Conservation (phyloP, 2,888 invertebrate species). For the Rotaria socialis region DNA sequence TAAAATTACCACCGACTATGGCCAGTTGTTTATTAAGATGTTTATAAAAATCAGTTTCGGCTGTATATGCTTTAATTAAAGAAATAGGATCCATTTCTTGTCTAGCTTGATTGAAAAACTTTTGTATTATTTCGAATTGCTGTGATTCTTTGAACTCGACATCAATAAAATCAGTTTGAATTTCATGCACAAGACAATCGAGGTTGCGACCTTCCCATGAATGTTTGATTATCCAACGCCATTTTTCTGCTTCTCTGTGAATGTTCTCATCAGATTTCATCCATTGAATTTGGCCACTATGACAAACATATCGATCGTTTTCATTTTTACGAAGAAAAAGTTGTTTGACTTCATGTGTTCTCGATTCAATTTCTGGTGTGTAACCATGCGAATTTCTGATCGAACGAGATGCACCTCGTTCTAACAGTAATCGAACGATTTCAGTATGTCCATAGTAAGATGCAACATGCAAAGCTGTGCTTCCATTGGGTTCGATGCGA, state of each 20-base stretch:
- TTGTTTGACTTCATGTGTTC: neutral
- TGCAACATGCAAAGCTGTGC: neutral
- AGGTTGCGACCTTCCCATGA: neutral
- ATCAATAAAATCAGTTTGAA: conserved; percentile 20
- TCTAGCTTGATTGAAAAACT: neutral
- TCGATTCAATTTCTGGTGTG: neutral
- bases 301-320: neutral
- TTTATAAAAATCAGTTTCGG: conserved; percentile 12
- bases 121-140: neutral
- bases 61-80: conserved; percentile 1
- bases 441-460: neutral
- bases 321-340: neutral
- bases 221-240: neutral
- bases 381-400: neutral
- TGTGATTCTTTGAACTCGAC: neutral
- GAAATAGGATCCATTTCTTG: neutral
- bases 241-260: neutral
- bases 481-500: neutral
- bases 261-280: neutral
- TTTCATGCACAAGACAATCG: neutral
- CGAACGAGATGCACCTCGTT: conserved; percentile 7
- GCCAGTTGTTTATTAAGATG: conserved; percentile 1
- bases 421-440: neutral
- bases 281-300: neutral
- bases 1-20: conserved; percentile 3